Evolutionary conservation across 2,113 vertebrate species (phyloP).

Genomic region (Aspiorhynchus laticeps): DNA sequence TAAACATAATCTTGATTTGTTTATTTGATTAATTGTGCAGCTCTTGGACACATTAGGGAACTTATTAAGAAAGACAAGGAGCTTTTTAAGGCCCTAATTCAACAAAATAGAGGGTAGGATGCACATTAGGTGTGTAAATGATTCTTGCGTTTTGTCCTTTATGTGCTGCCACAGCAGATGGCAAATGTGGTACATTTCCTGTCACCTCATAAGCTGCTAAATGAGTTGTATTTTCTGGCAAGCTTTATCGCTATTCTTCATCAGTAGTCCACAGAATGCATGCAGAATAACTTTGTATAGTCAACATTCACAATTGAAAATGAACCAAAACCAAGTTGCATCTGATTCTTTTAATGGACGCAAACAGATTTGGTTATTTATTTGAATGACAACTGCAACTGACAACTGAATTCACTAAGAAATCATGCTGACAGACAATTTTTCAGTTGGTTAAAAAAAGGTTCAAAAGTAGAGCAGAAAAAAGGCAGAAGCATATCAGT

Average conservation of each 20-base stretch:
- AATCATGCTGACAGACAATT: neutral
- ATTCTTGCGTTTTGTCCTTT: neutral
- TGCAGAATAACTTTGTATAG: neutral
- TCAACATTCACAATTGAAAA: conserved; percentile 4
- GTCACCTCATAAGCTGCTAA: conserved; percentile 26
- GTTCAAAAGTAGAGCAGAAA: neutral
- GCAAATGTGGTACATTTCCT: conserved; percentile 21
- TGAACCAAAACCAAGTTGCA: neutral
- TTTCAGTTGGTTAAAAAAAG: neutral
- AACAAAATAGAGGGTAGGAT: neutral
- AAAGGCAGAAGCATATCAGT: neutral
- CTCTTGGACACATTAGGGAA: neutral
- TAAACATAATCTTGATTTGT: neutral
- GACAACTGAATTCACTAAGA: neutral
- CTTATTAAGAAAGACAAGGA: neutral
- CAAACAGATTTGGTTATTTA: neutral
- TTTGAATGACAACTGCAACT: neutral
- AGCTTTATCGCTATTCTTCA: neutral
- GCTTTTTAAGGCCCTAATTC: conserved; percentile 24
- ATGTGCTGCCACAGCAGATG: conserved; percentile 31
- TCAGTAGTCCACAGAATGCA: neutral
- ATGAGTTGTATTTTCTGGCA: conserved; percentile 14
- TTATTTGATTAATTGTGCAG: conserved; percentile 26
- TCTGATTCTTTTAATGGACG: neutral
- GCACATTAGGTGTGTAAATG: conserved; percentile 30